Conservation (phyloP, 2,888 invertebrate species). For the Diarsia dahlii region DNA sequence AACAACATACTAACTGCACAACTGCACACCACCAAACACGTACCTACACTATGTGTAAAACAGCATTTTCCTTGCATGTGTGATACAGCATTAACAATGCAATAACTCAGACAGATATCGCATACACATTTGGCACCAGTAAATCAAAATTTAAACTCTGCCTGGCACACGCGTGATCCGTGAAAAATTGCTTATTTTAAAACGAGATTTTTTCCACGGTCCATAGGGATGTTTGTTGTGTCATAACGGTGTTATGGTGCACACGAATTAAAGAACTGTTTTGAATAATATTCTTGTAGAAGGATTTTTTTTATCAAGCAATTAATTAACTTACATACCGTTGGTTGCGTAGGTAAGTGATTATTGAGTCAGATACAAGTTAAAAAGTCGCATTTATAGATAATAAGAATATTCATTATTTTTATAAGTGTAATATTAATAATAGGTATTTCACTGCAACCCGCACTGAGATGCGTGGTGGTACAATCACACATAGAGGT, state of each 20-base stretch:
- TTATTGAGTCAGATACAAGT: not conserved
- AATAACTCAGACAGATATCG: slow-evolving; percentile 85
- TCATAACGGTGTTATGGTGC: slow-evolving; percentile 64
- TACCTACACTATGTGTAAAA: not conserved
- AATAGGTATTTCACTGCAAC: too few species aligned
- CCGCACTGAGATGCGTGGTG: too few species aligned
- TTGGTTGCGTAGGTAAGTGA: not conserved
- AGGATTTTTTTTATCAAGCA: not conserved
- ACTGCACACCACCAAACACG: not conserved
- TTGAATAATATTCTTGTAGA: not conserved
- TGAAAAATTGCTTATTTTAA: slow-evolving; percentile 88
- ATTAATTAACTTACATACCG: not conserved
- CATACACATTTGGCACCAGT: slow-evolving; percentile 81
- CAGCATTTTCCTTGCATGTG: slow-evolving; percentile 34
- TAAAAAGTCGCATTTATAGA: too few species aligned
- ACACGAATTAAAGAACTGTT: slow-evolving; percentile 56
- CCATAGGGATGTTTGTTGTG: slow-evolving; percentile 72
- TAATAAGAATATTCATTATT: too few species aligned
- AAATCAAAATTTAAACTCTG: slow-evolving; percentile 83
- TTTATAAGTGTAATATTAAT: too few species aligned
- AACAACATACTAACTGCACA: not conserved
- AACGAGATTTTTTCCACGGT: slow-evolving; percentile 78
- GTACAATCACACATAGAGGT: too few species aligned
- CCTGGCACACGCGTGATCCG: slow-evolving; percentile 79
- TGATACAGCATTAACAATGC: slow-evolving; percentile 71